Evolutionary conservation across 2,888 invertebrate species (phyloP), one percentile per base, ranked within the genome.

Genomic region (Reticulitermes lucifugus): DNA sequence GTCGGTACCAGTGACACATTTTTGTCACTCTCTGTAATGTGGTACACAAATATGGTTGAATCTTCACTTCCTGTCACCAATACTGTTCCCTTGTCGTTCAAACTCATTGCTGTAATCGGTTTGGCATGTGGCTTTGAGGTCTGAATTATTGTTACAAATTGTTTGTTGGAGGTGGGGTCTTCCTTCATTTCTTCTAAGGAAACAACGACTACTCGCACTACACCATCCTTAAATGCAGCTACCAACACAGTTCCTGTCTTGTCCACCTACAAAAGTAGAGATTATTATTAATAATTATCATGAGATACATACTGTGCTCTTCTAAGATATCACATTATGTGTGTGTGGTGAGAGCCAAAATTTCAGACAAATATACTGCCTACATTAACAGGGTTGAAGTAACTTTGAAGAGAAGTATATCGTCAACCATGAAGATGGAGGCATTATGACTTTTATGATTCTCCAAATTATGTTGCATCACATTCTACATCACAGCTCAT

Each of bases 211-310:
- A 93, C 92, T 71, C 96, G 92, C 88, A 97, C 90, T 60, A 95
- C 92, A 18, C 97, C 97, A 89, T 95, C 96, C 35, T 91, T 92
- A 87, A 95, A 97, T 3, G 94, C 96, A 4, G 95, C 92, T 14
- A 96, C 89, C 55, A 97, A 88, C 65, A 95, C 93, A 46, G 93
- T 92, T 22, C 95, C 96, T 0, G 93, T 92, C 41, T 89, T 88
- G 87, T 95, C 95, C 14, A 95, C 90, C 94, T 94, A 87, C 81
- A 88, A 88, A 86, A 77, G 5, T n/a, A 25, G 21, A 41, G 41
- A 73, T 41, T 14, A 14, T 73, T 46, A 7, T 35, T 35, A 35
- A 35, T 0, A 35, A 35, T 35, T 35, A 35, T 35, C 35, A 35
- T 46, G 12, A 46, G 46, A 12, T 46, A 46, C 46, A 7, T 46